These are phyloP conservation scores for Sebastes matsubarae DNA, from an alignment of 2,797 vertebrate genomes.

Conservation along the genomic window DNA sequence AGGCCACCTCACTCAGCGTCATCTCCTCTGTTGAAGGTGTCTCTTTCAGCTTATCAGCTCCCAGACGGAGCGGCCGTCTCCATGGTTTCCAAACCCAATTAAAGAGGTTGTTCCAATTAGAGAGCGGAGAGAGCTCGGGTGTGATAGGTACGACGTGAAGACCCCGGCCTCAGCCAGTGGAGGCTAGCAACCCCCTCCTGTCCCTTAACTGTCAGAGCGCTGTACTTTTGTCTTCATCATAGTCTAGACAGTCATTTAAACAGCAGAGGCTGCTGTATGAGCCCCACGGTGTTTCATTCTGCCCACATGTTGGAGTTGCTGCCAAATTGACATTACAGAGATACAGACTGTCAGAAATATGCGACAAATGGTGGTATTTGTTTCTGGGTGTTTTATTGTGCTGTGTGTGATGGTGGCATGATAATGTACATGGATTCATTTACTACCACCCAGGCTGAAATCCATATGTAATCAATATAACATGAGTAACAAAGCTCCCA, in stretches of 20 bases:
- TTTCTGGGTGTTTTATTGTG: background rate
- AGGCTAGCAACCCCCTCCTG: background rate
- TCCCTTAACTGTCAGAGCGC: slow-evolving; percentile 5
- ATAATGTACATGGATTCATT: slow-evolving; percentile 6
- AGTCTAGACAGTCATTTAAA: slow-evolving; percentile 21
- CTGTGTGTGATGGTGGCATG: background rate
- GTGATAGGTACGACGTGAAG: slow-evolving; percentile 27
- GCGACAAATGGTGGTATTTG: background rate
- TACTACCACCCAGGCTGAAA: background rate
- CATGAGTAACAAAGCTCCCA: background rate
- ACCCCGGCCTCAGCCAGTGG: slow-evolving; percentile 20
- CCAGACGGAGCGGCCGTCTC: slow-evolving; percentile 43
- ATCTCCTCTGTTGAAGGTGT: slow-evolving; percentile 41
- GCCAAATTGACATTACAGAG: background rate
- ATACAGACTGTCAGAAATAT: background rate
- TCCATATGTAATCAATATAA: background rate
- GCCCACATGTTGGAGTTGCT: slow-evolving; percentile 10
- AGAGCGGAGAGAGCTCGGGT: slow-evolving; percentile 18
- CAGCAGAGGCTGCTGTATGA: background rate
- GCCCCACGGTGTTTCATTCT: slow-evolving; percentile 5
- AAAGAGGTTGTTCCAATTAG: slow-evolving; percentile 62
- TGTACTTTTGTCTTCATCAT: slow-evolving; percentile 10
- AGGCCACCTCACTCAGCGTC: slow-evolving; percentile 4
- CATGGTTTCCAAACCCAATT: slow-evolving; percentile 69
- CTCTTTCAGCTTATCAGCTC: slow-evolving; percentile 55